Conservation (phyloP, 2,888 invertebrate genomes). For the Cerastis rubricosa region DNA sequence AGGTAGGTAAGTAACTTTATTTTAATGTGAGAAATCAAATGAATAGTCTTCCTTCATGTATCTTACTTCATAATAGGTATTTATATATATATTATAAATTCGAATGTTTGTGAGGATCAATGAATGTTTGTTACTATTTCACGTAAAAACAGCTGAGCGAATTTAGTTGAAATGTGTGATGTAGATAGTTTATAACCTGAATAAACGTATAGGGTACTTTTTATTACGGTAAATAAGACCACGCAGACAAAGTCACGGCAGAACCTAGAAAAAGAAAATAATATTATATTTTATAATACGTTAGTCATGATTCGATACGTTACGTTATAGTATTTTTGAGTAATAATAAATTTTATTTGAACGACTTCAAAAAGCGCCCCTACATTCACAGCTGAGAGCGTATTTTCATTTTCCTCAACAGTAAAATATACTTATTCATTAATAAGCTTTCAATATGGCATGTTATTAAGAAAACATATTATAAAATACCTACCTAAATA, state of each 20-base stretch:
- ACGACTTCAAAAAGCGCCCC: neutral
- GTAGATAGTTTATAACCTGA: neutral
- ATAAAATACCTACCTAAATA: neutral
- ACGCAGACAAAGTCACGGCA: neutral
- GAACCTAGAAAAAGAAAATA: neutral
- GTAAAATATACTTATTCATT: constrained; percentile 10
- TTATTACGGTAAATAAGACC: neutral
- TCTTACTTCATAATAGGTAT: too few species aligned
- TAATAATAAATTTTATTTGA: neutral
- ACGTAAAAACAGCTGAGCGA: too few species aligned
- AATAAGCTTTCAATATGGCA: constrained; percentile 23
- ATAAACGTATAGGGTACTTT: neutral
- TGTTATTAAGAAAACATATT: constrained; percentile 11
- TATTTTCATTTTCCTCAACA: neutral
- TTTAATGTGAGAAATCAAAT: too few species aligned
- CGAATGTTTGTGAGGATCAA: too few species aligned
- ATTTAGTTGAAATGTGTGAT: too few species aligned
- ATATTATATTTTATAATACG: too few species aligned
- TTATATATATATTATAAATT: too few species aligned
- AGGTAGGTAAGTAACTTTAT: neutral
- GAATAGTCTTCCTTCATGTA: too few species aligned
- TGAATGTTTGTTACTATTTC: too few species aligned
- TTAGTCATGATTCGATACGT: too few species aligned
- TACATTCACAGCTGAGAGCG: neutral
- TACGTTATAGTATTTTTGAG: too few species aligned